Conservation (phyloP, 53 echinoderm and acorn worm species). For the Astropecten irregularis region DNA sequence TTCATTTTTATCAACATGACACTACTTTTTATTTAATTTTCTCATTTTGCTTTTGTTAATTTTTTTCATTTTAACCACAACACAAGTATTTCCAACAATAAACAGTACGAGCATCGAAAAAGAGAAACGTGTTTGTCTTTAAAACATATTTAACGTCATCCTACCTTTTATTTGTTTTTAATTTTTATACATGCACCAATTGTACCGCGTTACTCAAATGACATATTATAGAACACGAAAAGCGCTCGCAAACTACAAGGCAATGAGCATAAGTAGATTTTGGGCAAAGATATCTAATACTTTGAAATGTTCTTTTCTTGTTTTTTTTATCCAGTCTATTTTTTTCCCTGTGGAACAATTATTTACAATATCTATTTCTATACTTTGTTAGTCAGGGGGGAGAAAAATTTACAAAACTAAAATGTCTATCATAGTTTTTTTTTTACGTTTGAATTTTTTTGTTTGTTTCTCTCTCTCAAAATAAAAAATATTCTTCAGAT, state of each 20-base stretch:
- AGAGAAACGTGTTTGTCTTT: neutral
- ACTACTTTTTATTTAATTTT: no score
- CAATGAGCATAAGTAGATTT: no score
- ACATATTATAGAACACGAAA: neutral
- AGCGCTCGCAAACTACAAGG: neutral
- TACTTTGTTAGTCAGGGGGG: neutral
- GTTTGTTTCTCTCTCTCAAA: neutral
- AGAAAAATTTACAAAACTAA: slow-evolving; percentile 45
- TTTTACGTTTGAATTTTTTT: neutral
- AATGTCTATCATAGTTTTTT: neutral
- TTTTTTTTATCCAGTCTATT: no score
- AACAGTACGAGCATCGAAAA: slow-evolving; percentile 14
- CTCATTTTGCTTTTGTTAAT: no score
- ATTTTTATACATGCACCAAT: neutral
- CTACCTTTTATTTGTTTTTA: no score
- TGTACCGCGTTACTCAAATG: neutral
- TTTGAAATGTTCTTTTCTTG: no score
- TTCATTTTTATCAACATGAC: neutral
- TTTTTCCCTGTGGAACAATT: neutral
- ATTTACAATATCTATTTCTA: slow-evolving; percentile 22
- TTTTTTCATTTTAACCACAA: neutral
- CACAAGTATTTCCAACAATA: neutral
- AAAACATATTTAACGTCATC: no score
- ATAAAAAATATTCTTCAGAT: slow-evolving; percentile 5
- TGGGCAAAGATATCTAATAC: no score